Base-by-base conservation (phyloP, 2,113 vertebrate genomes). In the Rhinopomastus cyanomelas region DNA sequence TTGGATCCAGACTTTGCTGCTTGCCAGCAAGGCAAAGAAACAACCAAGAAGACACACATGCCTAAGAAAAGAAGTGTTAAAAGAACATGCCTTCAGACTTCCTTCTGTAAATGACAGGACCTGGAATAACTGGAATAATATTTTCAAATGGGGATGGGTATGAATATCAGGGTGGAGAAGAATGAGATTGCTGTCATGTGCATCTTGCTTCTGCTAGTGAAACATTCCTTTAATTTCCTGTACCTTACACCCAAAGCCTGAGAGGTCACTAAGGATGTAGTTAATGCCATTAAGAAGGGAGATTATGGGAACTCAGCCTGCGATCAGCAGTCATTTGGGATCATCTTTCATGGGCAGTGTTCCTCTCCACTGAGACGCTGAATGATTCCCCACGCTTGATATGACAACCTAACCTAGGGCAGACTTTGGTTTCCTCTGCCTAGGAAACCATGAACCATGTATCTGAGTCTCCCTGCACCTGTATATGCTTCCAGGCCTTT, bases 81-180 rank as follows among this genome's bases (percentile, higher is more conserved):
- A 88, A 75, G 51, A 92, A 39, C 3, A 1, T 29, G 1, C 86
- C 66, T 90, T 88, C 1, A 0, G 59, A 86, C 48, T 75, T 89
- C 81, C 59, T 87, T 44, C 55, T 76, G 11, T n/a, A 69, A 73
- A 79, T 73, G 22, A 36, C 29, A 79, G 22, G 22, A 85, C 66
- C 84, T 76, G 74, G 92, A 81, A 95, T 66, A 96, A 88, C 81
- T 93, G 87, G 90, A 95, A 92, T 39, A 65, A 77, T 82, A 78
- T 73, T 90, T 92, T 85, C 19, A 12, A 46, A 76, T 68, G 57
- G 57, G 87, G 62, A 92, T 65, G 51, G 81, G 91, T 71, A 64
- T 59, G 52, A 90, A 42, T 81, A 82, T 81, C 59, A 73, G 84
- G 81, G 87, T 87, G 75, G 71, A 39, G 81, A 93, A 82, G 78